A percentile compares a stretch with the other conserved stretches of the same genome.
Evolutionary conservation across 2,113 vertebrate genomes (phyloP).

Genomic region (Butorides virescens): DNA sequence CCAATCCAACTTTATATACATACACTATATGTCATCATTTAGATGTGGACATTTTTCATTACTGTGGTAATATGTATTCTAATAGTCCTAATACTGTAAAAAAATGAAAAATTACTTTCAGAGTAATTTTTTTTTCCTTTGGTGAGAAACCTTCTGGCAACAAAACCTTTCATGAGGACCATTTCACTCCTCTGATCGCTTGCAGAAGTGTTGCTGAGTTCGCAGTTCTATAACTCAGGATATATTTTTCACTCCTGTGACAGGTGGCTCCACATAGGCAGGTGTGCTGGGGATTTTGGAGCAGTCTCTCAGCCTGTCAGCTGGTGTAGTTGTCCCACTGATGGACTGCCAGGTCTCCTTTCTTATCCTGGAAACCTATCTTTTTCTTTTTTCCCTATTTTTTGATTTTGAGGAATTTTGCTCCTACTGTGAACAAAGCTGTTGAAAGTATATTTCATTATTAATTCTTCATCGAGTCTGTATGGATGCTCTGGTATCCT

Average conservation of each 20-base stretch:
- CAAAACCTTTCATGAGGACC: not conserved
- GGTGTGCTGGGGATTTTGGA: conserved; percentile 6
- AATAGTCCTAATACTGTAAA: not conserved
- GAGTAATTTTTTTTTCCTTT: not conserved
- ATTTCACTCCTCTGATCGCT: not conserved
- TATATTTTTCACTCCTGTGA: conserved; percentile 25
- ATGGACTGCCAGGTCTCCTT: not conserved
- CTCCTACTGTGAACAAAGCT: conserved; percentile 24
- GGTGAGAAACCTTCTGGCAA: not conserved
- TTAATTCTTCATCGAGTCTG: not conserved
- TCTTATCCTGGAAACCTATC: not conserved
- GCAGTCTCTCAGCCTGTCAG: conserved; percentile 49
- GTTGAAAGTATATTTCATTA: not conserved
- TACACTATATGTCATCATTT: not conserved
- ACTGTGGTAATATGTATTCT: not conserved
- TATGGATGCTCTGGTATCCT: not conserved
- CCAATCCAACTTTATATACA: not conserved
- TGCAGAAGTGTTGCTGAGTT: not conserved
- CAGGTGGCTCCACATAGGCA: conserved; percentile 46
- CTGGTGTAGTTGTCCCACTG: not conserved
- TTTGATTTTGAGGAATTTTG: not conserved
- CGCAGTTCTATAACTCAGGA: not conserved
- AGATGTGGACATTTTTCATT: not conserved
- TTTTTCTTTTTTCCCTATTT: not conserved
- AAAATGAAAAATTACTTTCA: not conserved